Evolutionary conservation across 2,113 vertebrate species (phyloP), one percentile per base, ranked within the genome.

Genomic region (Eleginops maclovinus): DNA sequence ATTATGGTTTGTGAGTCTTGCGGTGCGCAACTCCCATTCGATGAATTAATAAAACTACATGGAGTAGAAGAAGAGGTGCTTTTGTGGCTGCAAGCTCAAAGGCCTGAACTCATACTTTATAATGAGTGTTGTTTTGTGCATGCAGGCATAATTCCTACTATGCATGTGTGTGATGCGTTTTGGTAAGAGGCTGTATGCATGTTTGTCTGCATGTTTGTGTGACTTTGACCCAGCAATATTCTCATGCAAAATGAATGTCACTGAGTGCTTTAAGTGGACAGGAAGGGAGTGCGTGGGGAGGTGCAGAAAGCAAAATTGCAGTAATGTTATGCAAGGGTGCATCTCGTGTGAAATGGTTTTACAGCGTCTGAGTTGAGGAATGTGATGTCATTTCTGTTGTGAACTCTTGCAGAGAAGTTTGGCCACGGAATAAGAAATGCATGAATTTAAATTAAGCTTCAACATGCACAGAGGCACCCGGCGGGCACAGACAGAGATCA

Each of bases 11-110:
- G 66, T 65, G 61, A 24, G 67, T 53, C 73, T 68, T 41, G 50
- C 22, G 21, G 59, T 75, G 44, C 12, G 15, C 28, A 21, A 19
- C 21, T 83, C 63, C 24, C 53, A 55, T 55, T 61, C 5, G 4
- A 84, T 89, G 77, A 92, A 89, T 89, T 88, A 89, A 77, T 85
- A 84, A 88, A 81, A 81, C 24, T 44, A 70, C 67, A 72, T 36
- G 1, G 8, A 36, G 31, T 36, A 70, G 68, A 66, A 60, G 22
- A 67, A 74, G 44, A 63, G 59, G 36, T 58, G 73, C 59, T 46
- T 26, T 83, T 22, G 47, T 24, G 15, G 44, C 62, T 65, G 50
- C 24, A 41, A 51, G 56, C 51, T 62, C 21, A 1, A 3, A 67
- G 44, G 24, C 53, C 64, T 72, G 40, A 77, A 80, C 68, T 77